Evolutionary conservation across 2,113 vertebrate genomes (phyloP).

Genomic region (Vanacampus margaritifer): DNA sequence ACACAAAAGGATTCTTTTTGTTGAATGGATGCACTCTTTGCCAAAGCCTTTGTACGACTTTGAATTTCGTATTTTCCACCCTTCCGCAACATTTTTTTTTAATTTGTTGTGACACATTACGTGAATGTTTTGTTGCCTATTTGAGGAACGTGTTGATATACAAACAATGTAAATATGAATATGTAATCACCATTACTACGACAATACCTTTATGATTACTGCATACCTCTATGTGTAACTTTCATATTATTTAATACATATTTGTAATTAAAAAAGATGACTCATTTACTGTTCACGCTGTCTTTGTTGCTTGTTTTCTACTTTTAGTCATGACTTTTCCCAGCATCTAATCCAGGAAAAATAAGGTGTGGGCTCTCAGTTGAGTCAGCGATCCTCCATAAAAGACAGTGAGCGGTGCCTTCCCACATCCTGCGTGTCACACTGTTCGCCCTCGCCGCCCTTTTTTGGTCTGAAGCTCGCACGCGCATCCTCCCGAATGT

Average conservation of each 20-base stretch:
- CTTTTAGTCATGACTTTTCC: neutral
- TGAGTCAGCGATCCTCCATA: constrained; percentile 31
- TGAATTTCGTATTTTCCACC: constrained; percentile 44
- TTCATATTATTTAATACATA: constrained; percentile 79
- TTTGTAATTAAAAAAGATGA: constrained; percentile 72
- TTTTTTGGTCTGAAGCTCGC: constrained; percentile 27
- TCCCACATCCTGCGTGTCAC: constrained; percentile 55
- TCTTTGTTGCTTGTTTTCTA: neutral
- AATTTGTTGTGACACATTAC: constrained; percentile 48
- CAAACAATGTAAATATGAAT: constrained; percentile 63
- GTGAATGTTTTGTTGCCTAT: constrained; percentile 65
- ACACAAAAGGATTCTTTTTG: constrained; percentile 49
- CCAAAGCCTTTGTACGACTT: constrained; percentile 77
- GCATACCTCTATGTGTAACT: constrained; percentile 58
- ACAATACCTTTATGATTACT: constrained; percentile 56
- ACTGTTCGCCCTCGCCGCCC: constrained; percentile 1
- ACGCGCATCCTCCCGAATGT: constrained; percentile 32
- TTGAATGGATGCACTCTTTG: constrained; percentile 68
- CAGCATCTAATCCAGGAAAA: constrained; percentile 1
- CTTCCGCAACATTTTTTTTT: constrained; percentile 22
- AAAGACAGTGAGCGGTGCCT: constrained; percentile 24
- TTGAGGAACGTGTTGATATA: constrained; percentile 48
- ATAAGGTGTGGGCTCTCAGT: constrained; percentile 2
- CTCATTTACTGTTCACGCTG: constrained; percentile 2
- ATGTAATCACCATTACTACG: constrained; percentile 68